Evolutionary conservation across 2,888 invertebrate species (phyloP).

Genomic region (Aleiodes testaceus): DNA sequence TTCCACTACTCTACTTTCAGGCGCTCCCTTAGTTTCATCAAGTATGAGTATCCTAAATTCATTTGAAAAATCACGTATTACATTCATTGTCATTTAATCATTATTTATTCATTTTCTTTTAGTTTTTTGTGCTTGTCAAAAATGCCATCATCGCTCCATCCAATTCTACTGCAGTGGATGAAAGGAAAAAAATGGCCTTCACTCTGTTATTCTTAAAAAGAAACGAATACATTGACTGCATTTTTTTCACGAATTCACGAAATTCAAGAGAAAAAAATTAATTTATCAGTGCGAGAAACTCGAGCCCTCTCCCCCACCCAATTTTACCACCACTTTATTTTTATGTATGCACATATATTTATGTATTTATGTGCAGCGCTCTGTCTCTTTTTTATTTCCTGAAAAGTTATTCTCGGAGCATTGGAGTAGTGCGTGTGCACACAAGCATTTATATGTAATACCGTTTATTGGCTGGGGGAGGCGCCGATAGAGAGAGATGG

Average conservation of each 20-base stretch:
- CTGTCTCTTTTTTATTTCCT: slow-evolving; percentile 10
- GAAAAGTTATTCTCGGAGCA: slow-evolving; percentile 50
- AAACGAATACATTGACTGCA: slow-evolving; percentile 6
- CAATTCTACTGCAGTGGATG: slow-evolving; percentile 7
- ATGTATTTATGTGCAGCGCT: slow-evolving; percentile 28
- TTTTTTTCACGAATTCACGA: slow-evolving; percentile 20
- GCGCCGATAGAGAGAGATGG: background rate
- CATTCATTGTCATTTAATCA: background rate
- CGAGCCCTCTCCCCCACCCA: background rate
- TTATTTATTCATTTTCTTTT: background rate
- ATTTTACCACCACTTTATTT: background rate
- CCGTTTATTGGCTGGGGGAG: slow-evolving; percentile 30
- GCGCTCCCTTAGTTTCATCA: slow-evolving; percentile 6
- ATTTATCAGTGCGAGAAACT: no score
- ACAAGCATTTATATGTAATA: slow-evolving; percentile 33
- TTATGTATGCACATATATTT: slow-evolving; percentile 15
- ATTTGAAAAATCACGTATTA: background rate
- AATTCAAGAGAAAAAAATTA: no score
- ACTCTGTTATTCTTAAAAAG: background rate
- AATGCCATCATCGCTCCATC: background rate
- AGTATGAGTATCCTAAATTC: slow-evolving; percentile 2
- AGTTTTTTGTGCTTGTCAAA: slow-evolving; percentile 5
- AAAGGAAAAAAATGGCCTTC: slow-evolving; percentile 24
- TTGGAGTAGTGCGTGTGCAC: slow-evolving; percentile 32
- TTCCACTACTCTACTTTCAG: slow-evolving; percentile 62